Evolutionary conservation across 2,797 vertebrate genomes (phyloP), one percentile per base, ranked within the genome.

Genomic region (Xyrichtys novacula): DNA sequence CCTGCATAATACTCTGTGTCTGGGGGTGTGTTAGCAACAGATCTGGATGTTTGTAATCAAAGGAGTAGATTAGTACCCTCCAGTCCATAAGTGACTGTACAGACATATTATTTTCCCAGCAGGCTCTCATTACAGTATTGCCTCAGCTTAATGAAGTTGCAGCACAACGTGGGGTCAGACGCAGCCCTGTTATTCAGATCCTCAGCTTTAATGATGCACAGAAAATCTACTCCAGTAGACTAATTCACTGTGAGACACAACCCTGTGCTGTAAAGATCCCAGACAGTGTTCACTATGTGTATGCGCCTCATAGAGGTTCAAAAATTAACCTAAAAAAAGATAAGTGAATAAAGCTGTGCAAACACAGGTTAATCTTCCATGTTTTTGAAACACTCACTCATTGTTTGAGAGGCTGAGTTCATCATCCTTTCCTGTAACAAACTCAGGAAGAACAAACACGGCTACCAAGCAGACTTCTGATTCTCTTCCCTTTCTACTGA

Each of bases 51-150:
- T 89, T 91, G 92, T 90, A 93, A 93, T 91, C 88, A 90, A 81
- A 91, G 86, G 67, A 83, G 88, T 85, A 93, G 91, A 94, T 95
- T 93, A 91, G 90, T 93, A 92, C 87, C 85, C 87, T 92, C 75
- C 65, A 78, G 87, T 89, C 77, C 76, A 78, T 86, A 85, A 89
- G 90, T 77, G 84, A 88, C 84, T 71, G 78, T 80, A 65, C 68
- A 93, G 86, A 86, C 87, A 39, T 93, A 88, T 92, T 53, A 94
- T 94, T 94, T 93, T 89, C 91, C 80, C 89, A 88, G 89, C 90
- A 89, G 87, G 89, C 88, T 92, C 82, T 93, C 88, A 93, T 93
- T 94, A 92, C 76, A 68, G 79, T 65, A 64, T 80, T 86, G 84
- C 86, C 84, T 83, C 48, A 62, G 74, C 92, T 89, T 90, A 89